A percentile compares a stretch with the other conserved stretches of the same genome.
These are phyloP conservation scores for Coboldia fuscipes DNA, from an alignment of 1,140 invertebrate genomes.

Conservation along the genomic window DNA sequence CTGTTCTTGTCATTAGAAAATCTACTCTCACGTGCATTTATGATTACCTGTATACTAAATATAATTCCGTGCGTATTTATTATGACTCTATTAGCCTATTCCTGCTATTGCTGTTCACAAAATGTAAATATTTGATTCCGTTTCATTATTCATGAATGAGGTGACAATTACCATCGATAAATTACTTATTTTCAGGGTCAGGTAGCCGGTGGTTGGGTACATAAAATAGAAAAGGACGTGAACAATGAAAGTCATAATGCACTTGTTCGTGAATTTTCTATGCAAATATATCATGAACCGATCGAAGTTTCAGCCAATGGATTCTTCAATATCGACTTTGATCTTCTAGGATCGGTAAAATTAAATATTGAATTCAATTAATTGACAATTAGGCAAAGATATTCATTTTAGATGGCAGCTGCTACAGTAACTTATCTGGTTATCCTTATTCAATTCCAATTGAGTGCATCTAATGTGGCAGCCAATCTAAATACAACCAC, in stretches of 20 bases:
- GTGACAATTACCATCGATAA: background rate
- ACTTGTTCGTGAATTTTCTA: constrained; percentile 2
- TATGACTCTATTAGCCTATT: background rate
- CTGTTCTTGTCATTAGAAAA: constrained; percentile 3
- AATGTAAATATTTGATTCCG: background rate
- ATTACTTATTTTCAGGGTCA: background rate
- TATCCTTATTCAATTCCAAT: background rate
- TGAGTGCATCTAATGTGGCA: too few relatives aligned
- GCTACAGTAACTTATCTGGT: background rate
- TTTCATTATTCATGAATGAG: too few relatives aligned
- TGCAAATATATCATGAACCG: constrained; percentile 2
- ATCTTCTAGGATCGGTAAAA: background rate
- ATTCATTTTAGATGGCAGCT: background rate
- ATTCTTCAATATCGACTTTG: constrained; percentile 2
- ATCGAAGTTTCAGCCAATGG: constrained; percentile 2
- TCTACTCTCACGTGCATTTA: background rate
- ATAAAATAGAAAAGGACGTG: constrained; percentile 2
- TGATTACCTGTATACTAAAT: too few relatives aligned
- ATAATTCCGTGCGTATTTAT: background rate
- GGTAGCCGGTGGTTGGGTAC: background rate
- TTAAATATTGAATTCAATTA: too few relatives aligned
- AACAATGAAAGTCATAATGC: background rate
- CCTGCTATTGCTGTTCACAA: background rate
- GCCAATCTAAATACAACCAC: too few relatives aligned
- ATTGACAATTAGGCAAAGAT: too few relatives aligned